These are phyloP conservation scores for Drosophila nr. perissopoda DNA, from an alignment of 2,888 invertebrate genomes.

Conservation along the genomic window DNA sequence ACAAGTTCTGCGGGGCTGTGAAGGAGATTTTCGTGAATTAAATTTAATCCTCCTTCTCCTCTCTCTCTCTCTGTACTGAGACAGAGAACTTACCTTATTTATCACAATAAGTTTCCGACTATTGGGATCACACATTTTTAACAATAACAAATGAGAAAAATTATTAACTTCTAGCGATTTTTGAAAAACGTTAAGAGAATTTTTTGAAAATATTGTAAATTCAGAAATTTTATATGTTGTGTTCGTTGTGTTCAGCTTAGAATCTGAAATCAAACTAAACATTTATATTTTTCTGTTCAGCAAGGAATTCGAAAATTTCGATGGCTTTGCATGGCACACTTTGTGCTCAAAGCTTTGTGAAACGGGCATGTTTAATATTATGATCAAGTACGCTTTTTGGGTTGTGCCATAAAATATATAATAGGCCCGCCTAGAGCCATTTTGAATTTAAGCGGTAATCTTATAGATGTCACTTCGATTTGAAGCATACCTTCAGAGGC, in stretches of 20 bases:
- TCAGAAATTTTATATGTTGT: background rate
- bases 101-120: fast-evolving
- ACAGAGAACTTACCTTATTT: too few relatives aligned
- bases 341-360: too few relatives aligned
- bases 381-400: background rate
- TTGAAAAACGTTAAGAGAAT: background rate
- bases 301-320: background rate
- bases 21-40: background rate
- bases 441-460: background rate
- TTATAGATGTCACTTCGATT: background rate
- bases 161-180: too few relatives aligned
- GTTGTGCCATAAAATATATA: background rate
- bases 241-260: background rate
- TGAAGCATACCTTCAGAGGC: background rate
- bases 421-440: background rate
- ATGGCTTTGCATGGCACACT: too few relatives aligned
- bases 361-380: background rate
- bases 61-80: background rate
- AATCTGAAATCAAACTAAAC: background rate
- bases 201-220: background rate
- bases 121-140: too few relatives aligned
- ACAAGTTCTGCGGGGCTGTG: too few relatives aligned
- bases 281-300: background rate
- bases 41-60: background rate
- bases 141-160: fast-evolving